Conservation (phyloP, 2,797 vertebrate genomes). For the Pseudochaenichthys georgianus region DNA sequence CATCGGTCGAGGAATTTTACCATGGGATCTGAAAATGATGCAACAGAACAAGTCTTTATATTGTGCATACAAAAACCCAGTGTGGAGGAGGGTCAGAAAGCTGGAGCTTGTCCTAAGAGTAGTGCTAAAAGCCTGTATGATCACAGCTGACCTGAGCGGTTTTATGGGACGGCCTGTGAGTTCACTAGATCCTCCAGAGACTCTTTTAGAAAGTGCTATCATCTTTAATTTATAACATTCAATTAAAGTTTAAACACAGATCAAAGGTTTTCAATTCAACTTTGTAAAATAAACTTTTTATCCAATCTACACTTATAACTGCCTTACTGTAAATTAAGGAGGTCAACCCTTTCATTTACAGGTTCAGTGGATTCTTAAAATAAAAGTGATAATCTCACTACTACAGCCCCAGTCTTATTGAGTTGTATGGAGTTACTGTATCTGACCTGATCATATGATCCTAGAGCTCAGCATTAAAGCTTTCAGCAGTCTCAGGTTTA, state of each 20-base stretch:
- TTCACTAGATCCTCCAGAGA: background rate
- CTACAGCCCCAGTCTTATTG: slow-evolving; percentile 25
- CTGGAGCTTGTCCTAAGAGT: slow-evolving; percentile 13
- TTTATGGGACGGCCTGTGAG: background rate
- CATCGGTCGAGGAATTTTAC: slow-evolving; percentile 48
- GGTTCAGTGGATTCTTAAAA: slow-evolving; percentile 41
- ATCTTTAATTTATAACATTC: slow-evolving; percentile 27
- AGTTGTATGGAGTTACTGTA: slow-evolving; percentile 41
- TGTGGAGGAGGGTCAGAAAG: slow-evolving; percentile 9
- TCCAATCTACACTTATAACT: slow-evolving; percentile 8
- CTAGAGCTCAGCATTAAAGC: slow-evolving; percentile 30
- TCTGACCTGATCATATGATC: slow-evolving; percentile 44
- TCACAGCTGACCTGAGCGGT: slow-evolving; percentile 17
- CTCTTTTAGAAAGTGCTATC: background rate
- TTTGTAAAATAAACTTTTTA: background rate
- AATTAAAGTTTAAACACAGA: background rate
- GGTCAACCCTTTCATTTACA: slow-evolving; percentile 12
- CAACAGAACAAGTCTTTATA: slow-evolving; percentile 55
- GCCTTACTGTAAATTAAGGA: background rate
- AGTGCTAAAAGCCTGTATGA: slow-evolving; percentile 11
- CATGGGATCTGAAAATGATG: slow-evolving; percentile 47
- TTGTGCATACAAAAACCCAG: slow-evolving; percentile 30
- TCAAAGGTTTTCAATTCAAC: slow-evolving; percentile 12
- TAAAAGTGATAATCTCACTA: slow-evolving; percentile 42
- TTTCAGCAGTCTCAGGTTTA: slow-evolving; percentile 31